These are phyloP conservation scores for Catocala nupta DNA, from an alignment of 2,888 invertebrate genomes.

Conservation along the genomic window DNA sequence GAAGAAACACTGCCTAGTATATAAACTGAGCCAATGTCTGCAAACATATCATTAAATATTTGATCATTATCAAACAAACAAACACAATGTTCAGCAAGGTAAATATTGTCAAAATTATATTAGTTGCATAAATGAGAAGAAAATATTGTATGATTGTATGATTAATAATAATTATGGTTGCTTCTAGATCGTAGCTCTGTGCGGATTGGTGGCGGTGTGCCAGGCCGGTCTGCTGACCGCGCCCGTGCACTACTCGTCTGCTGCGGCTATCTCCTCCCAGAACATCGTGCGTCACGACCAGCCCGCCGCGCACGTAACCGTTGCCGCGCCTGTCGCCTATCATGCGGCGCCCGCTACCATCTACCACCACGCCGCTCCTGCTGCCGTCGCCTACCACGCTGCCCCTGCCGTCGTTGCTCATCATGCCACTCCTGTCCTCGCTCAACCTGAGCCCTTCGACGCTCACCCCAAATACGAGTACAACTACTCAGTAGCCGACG, in stretches of 20 bases:
- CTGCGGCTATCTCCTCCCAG: constrained; percentile 69
- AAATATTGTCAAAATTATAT: not conserved
- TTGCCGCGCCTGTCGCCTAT: constrained; percentile 42
- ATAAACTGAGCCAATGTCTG: constrained; percentile 21
- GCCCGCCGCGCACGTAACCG: constrained; percentile 47
- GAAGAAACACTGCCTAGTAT: constrained; percentile 28
- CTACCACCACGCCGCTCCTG: constrained; percentile 20
- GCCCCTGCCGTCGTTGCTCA: constrained; percentile 60
- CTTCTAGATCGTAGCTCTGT: constrained; percentile 53
- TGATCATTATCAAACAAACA: constrained; percentile 17
- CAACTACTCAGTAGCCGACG: no score
- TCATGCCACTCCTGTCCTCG: constrained; percentile 68
- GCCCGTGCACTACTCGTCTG: constrained; percentile 67
- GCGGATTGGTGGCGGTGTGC: constrained; percentile 57
- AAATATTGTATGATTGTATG: no score
- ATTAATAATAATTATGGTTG: no score
- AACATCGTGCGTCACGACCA: constrained; percentile 71
- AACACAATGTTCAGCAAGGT: constrained; percentile 10
- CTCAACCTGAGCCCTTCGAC: constrained; percentile 40
- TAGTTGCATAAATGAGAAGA: not conserved
- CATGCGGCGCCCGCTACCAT: constrained; percentile 28
- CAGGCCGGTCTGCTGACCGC: constrained; percentile 63
- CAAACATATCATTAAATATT: constrained; percentile 31
- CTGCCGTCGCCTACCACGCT: constrained; percentile 13
- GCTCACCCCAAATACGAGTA: constrained; percentile 8